These are phyloP conservation scores for Ectemnius cavifrons DNA, from an alignment of 2,888 invertebrate genomes.

Conservation along the genomic window DNA sequence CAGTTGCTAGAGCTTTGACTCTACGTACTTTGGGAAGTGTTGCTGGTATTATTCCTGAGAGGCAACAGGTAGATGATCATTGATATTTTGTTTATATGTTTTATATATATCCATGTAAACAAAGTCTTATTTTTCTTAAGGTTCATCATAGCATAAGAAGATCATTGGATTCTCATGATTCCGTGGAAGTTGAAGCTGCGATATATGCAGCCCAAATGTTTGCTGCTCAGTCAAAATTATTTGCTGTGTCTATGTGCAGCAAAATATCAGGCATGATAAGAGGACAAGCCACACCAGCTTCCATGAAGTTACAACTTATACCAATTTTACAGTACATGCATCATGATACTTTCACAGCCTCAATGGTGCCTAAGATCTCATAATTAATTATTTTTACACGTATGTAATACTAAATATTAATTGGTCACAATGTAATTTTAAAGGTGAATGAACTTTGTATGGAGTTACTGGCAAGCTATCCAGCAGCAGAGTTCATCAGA, in stretches of 20 bases:
- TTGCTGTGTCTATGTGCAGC: slow-evolving; percentile 96
- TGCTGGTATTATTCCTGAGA: slow-evolving; percentile 94
- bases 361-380: slow-evolving; percentile 80
- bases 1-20: slow-evolving; percentile 94
- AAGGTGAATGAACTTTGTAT: slow-evolving; percentile 87
- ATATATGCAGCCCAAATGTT: slow-evolving; percentile 97
- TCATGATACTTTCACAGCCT: slow-evolving; percentile 87
- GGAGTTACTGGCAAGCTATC: slow-evolving; percentile 87
- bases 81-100: neutral
- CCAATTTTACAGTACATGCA: slow-evolving; percentile 96
- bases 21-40: slow-evolving; percentile 94
- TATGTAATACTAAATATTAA: neutral
- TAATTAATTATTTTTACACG: neutral
- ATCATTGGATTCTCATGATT: slow-evolving; percentile 95
- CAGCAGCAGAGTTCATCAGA: slow-evolving; percentile 88
- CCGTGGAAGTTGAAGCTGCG: slow-evolving; percentile 97
- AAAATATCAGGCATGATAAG: slow-evolving; percentile 97
- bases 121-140: slow-evolving; percentile 45
- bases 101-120: neutral
- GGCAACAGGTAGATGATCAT: slow-evolving; percentile 82
- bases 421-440: neutral
- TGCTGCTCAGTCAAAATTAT: slow-evolving; percentile 96
- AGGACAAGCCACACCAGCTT: slow-evolving; percentile 93
- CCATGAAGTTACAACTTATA: slow-evolving; percentile 93
- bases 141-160: slow-evolving; percentile 96